phyloP scores from a whole-genome alignment of 1,140 invertebrate genomes.

The Atta cephalotes region DNA sequence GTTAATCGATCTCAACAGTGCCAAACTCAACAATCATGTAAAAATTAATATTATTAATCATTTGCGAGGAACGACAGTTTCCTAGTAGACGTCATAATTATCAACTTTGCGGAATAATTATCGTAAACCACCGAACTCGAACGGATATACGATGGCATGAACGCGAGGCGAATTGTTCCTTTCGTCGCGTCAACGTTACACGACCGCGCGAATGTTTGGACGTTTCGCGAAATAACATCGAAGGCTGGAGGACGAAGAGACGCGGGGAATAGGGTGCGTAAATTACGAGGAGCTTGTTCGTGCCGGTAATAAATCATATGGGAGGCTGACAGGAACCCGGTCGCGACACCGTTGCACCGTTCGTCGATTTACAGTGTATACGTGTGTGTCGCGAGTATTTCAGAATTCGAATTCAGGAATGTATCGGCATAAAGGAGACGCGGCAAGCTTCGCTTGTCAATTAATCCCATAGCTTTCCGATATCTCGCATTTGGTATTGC shows the following conservation, averaged over 20 bases:
- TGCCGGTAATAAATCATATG: conserved; percentile 71
- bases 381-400: conserved; percentile 53
- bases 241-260: conserved; percentile 42
- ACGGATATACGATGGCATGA: conserved; percentile 46
- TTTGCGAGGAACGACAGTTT: conserved; percentile 10
- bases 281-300: conserved; percentile 71
- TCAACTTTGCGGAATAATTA: conserved; percentile 57
- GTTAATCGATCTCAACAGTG: conserved; percentile 13
- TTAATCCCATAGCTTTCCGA: conserved; percentile 47
- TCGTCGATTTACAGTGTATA: conserved; percentile 73
- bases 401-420: conserved; percentile 55
- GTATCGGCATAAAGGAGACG: not conserved
- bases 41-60: conserved; percentile 52
- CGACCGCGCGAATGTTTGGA: conserved; percentile 59
- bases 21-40: not conserved
- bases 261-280: conserved; percentile 64
- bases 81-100: conserved; percentile 45
- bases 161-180: conserved; percentile 60
- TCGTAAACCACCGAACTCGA: conserved; percentile 37
- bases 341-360: conserved; percentile 64
- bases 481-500: conserved; percentile 22
- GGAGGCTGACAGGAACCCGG: conserved; percentile 66
- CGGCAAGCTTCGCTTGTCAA: conserved; percentile 36
- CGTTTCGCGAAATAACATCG: conserved; percentile 69
- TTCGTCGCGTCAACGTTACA: conserved; percentile 62